A percentile compares a stretch with the other conserved stretches of the same genome.
Conservation (phyloP, 2,888 invertebrate species). For the Idaea straminata region DNA sequence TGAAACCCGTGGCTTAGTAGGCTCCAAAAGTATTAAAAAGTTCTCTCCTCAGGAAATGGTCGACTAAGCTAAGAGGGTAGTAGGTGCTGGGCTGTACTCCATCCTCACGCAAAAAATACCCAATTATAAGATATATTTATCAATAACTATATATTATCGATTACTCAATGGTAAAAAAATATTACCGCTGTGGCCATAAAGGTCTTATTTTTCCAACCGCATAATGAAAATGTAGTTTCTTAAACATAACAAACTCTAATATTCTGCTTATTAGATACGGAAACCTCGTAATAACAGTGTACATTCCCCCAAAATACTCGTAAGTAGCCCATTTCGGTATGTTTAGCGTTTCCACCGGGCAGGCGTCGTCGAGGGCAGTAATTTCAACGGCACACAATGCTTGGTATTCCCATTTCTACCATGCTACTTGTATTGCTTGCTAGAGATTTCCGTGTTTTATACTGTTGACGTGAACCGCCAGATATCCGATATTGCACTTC, state of each 20-base stretch:
- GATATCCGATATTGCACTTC: slow-evolving; percentile 66
- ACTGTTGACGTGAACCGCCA: slow-evolving; percentile 55
- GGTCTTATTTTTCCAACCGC: no score
- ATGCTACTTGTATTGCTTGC: slow-evolving; percentile 42
- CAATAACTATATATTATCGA: no score
- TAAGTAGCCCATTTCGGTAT: background rate
- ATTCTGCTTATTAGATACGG: background rate
- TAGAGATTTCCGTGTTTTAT: slow-evolving; percentile 53
- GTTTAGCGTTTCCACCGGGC: slow-evolving; percentile 1
- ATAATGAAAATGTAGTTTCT: no score
- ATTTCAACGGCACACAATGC: slow-evolving; percentile 19
- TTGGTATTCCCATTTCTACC: slow-evolving; percentile 31
- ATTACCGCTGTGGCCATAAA: no score
- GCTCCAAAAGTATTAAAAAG: no score
- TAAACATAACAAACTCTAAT: background rate
- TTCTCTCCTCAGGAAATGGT: no score
- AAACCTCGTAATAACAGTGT: background rate
- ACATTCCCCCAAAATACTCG: background rate
- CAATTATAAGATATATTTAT: no score
- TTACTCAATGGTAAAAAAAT: no score
- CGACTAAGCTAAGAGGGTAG: no score
- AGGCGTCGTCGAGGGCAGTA: slow-evolving; percentile 7
- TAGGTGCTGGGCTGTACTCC: no score
- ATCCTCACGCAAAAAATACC: no score
- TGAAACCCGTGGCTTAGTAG: no score